These are phyloP conservation scores for Eustalomyia histrio DNA, from an alignment of 2,888 invertebrate species.

Conservation along the genomic window DNA sequence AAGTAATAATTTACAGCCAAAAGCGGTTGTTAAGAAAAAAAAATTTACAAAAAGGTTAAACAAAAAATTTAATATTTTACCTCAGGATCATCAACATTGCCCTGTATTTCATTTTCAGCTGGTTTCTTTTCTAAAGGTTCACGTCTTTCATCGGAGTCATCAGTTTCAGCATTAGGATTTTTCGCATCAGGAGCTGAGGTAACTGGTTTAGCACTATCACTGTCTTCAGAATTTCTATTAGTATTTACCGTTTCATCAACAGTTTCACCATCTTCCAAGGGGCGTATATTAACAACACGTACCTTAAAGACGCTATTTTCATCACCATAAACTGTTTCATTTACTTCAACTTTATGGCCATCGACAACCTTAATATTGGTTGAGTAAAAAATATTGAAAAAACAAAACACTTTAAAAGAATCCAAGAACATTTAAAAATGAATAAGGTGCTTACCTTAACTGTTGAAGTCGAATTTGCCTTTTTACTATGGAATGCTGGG, in stretches of 20 bases:
- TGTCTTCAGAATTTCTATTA: constrained; percentile 53
- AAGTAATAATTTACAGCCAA: constrained; percentile 41
- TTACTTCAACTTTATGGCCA: constrained; percentile 81
- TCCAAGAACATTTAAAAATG: not conserved
- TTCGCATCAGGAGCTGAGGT: constrained; percentile 65
- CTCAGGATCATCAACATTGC: constrained; percentile 76
- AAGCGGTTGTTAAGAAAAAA: constrained; percentile 32
- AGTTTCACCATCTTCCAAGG: constrained; percentile 77
- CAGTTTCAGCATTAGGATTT: constrained; percentile 59
- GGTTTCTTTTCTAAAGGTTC: constrained; percentile 71
- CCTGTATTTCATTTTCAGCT: constrained; percentile 75
- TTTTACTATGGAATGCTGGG: constrained; percentile 69
- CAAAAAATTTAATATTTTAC: constrained; percentile 73
- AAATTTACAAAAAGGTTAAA: constrained; percentile 26
- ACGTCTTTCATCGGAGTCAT: constrained; percentile 71
- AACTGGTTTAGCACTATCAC: constrained; percentile 58
- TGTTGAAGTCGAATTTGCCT: constrained; percentile 78
- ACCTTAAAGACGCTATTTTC: constrained; percentile 79
- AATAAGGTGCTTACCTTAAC: constrained; percentile 75
- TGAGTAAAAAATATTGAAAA: not conserved
- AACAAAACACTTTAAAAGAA: not conserved
- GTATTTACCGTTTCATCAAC: constrained; percentile 68
- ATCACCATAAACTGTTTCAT: constrained; percentile 81
- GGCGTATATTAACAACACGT: constrained; percentile 81
- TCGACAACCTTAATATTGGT: constrained; percentile 79